Conservation (phyloP, 2,888 invertebrate species). For the Trichopoda pennipes region DNA sequence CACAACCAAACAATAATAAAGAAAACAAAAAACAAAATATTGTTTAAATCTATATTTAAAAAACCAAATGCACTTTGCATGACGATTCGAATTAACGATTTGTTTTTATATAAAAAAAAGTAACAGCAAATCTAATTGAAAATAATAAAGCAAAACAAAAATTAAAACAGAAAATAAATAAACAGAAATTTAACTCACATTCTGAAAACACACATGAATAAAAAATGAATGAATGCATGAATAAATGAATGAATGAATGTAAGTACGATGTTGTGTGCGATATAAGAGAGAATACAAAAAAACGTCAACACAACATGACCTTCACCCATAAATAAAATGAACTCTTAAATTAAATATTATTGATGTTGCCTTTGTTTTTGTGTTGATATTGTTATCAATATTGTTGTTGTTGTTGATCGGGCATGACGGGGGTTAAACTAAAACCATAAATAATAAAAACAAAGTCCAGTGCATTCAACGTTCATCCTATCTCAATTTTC, state of each 20-base stretch:
- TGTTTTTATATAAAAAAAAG: neutral
- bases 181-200: slow-evolving; percentile 23
- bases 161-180: neutral
- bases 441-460: no score
- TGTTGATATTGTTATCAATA: slow-evolving; percentile 13
- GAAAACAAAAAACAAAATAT: slow-evolving; percentile 1
- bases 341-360: slow-evolving; percentile 50
- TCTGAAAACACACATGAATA: slow-evolving; percentile 12
- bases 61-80: slow-evolving; percentile 51
- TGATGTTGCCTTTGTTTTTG: neutral
- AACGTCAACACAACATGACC: slow-evolving; percentile 53
- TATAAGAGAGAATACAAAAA: slow-evolving; percentile 18
- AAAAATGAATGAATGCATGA: slow-evolving; percentile 11
- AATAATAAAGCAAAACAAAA: slow-evolving; percentile 10
- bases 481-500: no score
- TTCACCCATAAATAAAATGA: slow-evolving; percentile 61
- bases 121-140: slow-evolving; percentile 38
- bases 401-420: neutral
- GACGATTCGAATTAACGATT: slow-evolving; percentile 44
- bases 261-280: neutral
- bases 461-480: no score
- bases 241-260: slow-evolving; percentile 9
- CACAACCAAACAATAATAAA: no score
- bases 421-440: neutral
- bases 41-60: slow-evolving; percentile 39